Percentiles rank a stretch among this genome's conserved stretches.
phyloP scores from a whole-genome alignment of 2,888 invertebrate genomes.

The Drosophila mettleri region DNA sequence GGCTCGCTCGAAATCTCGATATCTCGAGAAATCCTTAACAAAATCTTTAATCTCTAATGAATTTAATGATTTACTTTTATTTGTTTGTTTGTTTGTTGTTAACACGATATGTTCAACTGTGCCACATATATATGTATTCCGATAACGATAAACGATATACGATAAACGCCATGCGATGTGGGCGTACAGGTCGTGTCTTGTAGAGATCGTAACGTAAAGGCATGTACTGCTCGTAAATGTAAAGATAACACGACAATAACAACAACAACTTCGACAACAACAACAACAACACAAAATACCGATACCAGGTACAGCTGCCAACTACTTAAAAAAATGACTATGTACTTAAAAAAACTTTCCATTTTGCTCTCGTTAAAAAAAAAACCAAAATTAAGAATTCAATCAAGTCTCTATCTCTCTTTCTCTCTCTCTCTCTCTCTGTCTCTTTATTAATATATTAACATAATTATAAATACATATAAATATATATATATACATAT shows the following conservation, averaged over 20 bases:
- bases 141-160: conserved; percentile 40
- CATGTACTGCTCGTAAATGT: conserved; percentile 76
- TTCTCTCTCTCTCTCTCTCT: conserved; percentile 50
- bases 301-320: conserved; percentile 80
- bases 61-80: conserved; percentile 39
- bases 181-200: conserved; percentile 82
- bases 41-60: too few relatives aligned
- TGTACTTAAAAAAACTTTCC: conserved; percentile 60
- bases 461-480: conserved; percentile 30
- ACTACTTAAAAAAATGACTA: conserved; percentile 51
- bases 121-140: conserved; percentile 13
- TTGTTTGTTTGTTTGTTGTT: conserved; percentile 49
- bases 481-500: conserved; percentile 27
- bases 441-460: conserved; percentile 44
- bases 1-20: not conserved
- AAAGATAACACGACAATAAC: conserved; percentile 79
- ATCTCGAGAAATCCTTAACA: conserved; percentile 16
- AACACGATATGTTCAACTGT: conserved; percentile 26
- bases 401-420: conserved; percentile 49
- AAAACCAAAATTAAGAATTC: conserved; percentile 28
- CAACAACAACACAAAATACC: conserved; percentile 75
- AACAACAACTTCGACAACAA: conserved; percentile 63
- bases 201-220: conserved; percentile 82
- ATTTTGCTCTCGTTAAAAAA: conserved; percentile 70
- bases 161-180: conserved; percentile 47